Percentiles rank a stretch among this genome's conserved stretches.
These are phyloP conservation scores for Falcaria lacertinaria DNA, from an alignment of 2,888 invertebrate species.

Conservation along the genomic window DNA sequence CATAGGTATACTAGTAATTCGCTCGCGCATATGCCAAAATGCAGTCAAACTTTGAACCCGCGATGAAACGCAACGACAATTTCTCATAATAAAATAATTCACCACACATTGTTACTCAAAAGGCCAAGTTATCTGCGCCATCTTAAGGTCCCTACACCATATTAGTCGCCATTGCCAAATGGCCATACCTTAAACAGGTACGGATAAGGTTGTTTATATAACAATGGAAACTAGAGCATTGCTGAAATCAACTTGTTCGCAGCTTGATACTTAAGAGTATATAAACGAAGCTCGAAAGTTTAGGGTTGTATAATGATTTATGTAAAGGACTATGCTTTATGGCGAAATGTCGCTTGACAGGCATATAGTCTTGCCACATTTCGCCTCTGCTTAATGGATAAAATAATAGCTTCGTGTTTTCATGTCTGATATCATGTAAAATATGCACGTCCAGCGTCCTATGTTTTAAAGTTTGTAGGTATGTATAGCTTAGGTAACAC, in stretches of 20 bases:
- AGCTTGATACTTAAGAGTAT: background rate
- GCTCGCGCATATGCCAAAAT: too few species aligned
- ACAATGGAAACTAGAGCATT: constrained; percentile 54
- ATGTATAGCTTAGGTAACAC: too few species aligned
- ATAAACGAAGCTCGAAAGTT: background rate
- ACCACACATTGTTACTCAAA: background rate
- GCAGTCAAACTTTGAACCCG: too few species aligned
- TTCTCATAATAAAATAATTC: background rate
- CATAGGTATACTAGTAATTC: too few species aligned
- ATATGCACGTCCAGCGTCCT: too few species aligned
- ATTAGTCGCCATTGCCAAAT: constrained; percentile 5
- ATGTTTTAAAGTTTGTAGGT: too few species aligned
- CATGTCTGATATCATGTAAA: too few species aligned
- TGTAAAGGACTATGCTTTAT: background rate
- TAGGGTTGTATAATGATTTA: background rate
- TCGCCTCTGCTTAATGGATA: too few species aligned
- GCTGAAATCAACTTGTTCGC: constrained; percentile 14
- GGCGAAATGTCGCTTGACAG: background rate
- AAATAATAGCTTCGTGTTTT: too few species aligned
- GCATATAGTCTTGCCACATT: too few species aligned
- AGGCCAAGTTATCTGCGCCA: background rate
- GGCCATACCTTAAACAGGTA: constrained; percentile 33
- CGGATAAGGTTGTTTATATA: constrained; percentile 56
- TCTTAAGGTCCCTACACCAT: background rate
- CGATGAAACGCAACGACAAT: too few species aligned